Base-by-base conservation (phyloP, 2,113 vertebrate genomes). In the Centropus unirufus region DNA sequence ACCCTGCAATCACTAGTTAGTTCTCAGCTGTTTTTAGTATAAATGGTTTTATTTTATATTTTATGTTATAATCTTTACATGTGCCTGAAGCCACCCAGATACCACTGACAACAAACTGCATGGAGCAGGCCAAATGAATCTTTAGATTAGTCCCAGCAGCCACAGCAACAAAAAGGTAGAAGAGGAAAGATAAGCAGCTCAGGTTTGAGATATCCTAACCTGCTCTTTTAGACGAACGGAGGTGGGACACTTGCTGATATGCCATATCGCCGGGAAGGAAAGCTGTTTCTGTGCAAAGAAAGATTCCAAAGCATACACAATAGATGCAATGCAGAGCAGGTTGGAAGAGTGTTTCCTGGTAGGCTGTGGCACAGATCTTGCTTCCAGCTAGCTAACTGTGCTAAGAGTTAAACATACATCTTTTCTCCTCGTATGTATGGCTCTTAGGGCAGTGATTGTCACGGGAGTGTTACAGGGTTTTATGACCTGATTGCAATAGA, bases 41-140 rank as follows among this genome's bases (percentile, higher is more conserved):
- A 88, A 92, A 93, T 58, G 19, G 46, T 22, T 91, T 88, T 82
- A 81, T 79, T 80, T 72, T 36, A 36, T 36, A 36, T 36, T 36
- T 36, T 36, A 36, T 32, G 62, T 67, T 90, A 69, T 12, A 69
- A 36, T 44, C 51, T 16, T 87, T 75, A 42, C 73, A 21, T 87
- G 54, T 76, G 83, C 79, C 90, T 81, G 79, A 92, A 97, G 95
- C 93, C 91, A 94, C 76, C 70, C 67, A 77, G 92, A 89, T 1
- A 8, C 79, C 83, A 54, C 44, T n/a, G 70, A 78, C 61, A 95
- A 59, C 75, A 26, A 95, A 87, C 24, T 26, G 29, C 6, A 58
- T 4, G 51, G 62, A 73, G 24, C 23, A 36, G 76, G 49, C 68
- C 72, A 81, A 94, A 84, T 7, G 21, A 64, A 78, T 89, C 72